Evolutionary conservation across 2,113 vertebrate species (phyloP), one percentile per base, ranked within the genome.

Genomic region (Aphyosemion australe): DNA sequence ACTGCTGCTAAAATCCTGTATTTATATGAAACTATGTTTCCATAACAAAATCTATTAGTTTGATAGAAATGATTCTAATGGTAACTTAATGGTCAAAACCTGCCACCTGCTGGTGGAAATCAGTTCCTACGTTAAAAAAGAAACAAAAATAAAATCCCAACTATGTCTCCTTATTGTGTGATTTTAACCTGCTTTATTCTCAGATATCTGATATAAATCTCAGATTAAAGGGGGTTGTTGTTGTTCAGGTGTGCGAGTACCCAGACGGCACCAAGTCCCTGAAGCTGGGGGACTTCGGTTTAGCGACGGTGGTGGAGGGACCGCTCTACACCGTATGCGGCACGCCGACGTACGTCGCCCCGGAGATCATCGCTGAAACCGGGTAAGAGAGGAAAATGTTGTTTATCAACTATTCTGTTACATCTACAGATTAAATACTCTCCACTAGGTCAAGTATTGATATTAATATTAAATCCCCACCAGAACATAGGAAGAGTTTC

Each of bases 281-380:
- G 90, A 99, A 99, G 66, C 86, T 99, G 50, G 97, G 97, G 14
- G 97, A 99, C 82, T 99, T 99, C 8, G 97, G 97, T 2, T 77
- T 99, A 89, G 97, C 97, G 0, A 99, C 97, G 0, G 94, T 98
- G 79, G 96, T 99, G 4, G 95, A 98, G 75, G 96, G 96, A 0
- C 96, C 97, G 0, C 79, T 99, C 0, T 95, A 94, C 84, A 99
- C 97, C 0, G 97, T 99, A 37, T 99, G 97, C 18, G 97, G 97
- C 42, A 99, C 97, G 0, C 97, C 97, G 0, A 99, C 97, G 0
- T 99, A 99, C 0, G 97, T 99, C 6, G 97, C 97, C 51, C 97
- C 97, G 1, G 97, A 99, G 88, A 99, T 99, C 85, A 99, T 99
- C 64, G 95, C 96, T 0, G 97, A 99, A 83, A 97, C 94, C 1